phyloP scores from a whole-genome alignment of 1,140 invertebrate species.

The Zaprionus kolodkinae region DNA sequence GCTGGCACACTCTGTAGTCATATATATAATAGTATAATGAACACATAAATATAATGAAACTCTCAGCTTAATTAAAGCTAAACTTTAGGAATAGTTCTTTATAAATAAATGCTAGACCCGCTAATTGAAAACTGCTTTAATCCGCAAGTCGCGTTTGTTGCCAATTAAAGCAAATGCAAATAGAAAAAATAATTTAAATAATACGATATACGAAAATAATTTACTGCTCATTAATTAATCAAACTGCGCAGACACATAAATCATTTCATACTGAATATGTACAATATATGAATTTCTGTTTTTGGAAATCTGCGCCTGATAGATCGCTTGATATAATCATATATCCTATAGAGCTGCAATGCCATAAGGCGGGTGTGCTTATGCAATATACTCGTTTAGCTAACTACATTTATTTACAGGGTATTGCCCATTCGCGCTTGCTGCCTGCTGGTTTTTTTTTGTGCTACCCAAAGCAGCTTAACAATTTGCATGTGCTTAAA shows the following conservation, averaged over 20 bases:
- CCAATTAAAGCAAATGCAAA: background rate
- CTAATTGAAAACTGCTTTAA: background rate
- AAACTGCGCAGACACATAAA: slow-evolving; percentile 2
- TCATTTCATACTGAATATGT: background rate
- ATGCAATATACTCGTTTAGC: background rate
- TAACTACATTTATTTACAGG: background rate
- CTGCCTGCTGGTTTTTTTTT: background rate
- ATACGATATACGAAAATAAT: background rate
- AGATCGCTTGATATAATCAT: background rate
- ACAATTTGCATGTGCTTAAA: slow-evolving; percentile 57
- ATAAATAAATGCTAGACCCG: background rate
- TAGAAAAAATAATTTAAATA: background rate
- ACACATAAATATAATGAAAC: background rate
- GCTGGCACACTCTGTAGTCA: slow-evolving; percentile 18
- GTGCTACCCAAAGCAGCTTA: slow-evolving; percentile 33
- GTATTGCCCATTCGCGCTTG: background rate
- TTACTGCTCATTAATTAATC: slow-evolving; percentile 4
- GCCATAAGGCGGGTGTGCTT: background rate
- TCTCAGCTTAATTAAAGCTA: background rate
- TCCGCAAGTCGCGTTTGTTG: background rate
- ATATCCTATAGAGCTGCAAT: background rate
- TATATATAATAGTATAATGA: background rate
- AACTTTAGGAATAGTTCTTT: background rate
- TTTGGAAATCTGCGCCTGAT: background rate
- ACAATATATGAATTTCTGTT: background rate